Percentiles rank a stretch among this genome's conserved stretches.
These are phyloP conservation scores for Phenganax marumi DNA, from an alignment of 92 coral and sea anemone species.

Conservation along the genomic window DNA sequence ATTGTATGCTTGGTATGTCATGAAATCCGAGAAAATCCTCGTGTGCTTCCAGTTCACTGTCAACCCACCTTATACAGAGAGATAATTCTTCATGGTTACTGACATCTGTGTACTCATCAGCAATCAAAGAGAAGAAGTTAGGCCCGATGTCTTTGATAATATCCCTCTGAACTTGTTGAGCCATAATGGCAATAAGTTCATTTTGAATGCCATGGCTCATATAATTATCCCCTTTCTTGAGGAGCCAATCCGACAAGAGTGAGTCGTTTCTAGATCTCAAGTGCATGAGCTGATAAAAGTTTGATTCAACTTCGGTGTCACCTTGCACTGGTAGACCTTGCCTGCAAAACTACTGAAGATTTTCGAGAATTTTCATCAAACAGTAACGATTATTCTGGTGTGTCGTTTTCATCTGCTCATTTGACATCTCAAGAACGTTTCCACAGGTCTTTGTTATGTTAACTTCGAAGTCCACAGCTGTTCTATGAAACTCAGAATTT, in stretches of 20 bases:
- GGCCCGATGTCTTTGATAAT: slow-evolving; percentile 44
- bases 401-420: not conserved
- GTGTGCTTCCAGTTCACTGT: no score
- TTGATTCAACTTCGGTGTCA: slow-evolving; percentile 57
- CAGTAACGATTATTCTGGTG: slow-evolving; percentile 19
- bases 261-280: slow-evolving; percentile 61
- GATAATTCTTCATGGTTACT: slow-evolving; percentile 64
- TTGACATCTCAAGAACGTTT: slow-evolving; percentile 45
- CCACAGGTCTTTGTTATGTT: slow-evolving; percentile 55
- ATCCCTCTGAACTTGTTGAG: slow-evolving; percentile 31
- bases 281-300: slow-evolving; percentile 56
- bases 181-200: slow-evolving; percentile 50
- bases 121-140: slow-evolving; percentile 57
- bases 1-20: slow-evolving; percentile 15
- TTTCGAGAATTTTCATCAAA: slow-evolving; percentile 41
- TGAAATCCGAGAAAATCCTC: no score
- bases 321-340: slow-evolving; percentile 59
- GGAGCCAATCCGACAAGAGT: slow-evolving; percentile 49
- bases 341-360: slow-evolving; percentile 49
- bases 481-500: slow-evolving; percentile 63
- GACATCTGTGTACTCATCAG: slow-evolving; percentile 64
- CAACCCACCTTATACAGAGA: slow-evolving; percentile 55
- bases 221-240: slow-evolving; percentile 27
- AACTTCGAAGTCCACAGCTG: no score
- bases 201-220: no score